These are phyloP conservation scores for Polypterus bichir DNA, from an alignment of 2,113 vertebrate genomes.

Conservation along the genomic window DNA sequence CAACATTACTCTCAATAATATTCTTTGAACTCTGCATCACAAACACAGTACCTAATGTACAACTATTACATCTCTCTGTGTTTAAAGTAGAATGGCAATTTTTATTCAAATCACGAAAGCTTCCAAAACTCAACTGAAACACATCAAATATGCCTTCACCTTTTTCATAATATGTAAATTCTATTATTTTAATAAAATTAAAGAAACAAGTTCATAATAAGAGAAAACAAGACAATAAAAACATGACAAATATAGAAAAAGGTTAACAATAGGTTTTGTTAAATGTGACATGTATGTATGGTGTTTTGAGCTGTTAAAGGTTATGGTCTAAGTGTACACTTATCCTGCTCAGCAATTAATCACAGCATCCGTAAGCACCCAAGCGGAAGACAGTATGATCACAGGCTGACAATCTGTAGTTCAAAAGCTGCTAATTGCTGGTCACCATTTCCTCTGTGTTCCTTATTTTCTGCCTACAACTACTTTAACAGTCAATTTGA, in stretches of 20 bases:
- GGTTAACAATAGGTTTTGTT: neutral
- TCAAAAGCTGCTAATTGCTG: conserved; percentile 56
- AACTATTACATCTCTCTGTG: too few species aligned
- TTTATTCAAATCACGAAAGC: too few species aligned
- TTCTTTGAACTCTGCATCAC: too few species aligned
- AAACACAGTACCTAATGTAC: too few species aligned
- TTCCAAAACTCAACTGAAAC: too few species aligned
- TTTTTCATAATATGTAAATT: too few species aligned
- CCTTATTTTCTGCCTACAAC: conserved; percentile 26
- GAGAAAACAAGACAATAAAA: neutral
- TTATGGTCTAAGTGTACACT: conserved; percentile 42
- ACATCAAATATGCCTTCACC: too few species aligned
- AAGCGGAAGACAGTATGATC: conserved; percentile 34
- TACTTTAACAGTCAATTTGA: conserved; percentile 50
- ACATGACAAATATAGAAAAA: conserved; percentile 1
- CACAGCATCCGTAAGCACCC: conserved; percentile 29
- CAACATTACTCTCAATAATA: too few species aligned
- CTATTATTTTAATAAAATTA: too few species aligned
- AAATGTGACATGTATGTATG: conserved; percentile 4
- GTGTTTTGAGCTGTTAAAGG: conserved; percentile 20
- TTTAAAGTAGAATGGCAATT: too few species aligned
- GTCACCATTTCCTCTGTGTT: conserved; percentile 30
- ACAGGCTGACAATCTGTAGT: conserved; percentile 32
- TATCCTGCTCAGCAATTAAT: conserved; percentile 38
- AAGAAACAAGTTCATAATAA: too few species aligned